Percentiles rank a stretch among this genome's conserved stretches.
These are phyloP conservation scores for Zosterops lateralis DNA, from an alignment of 2,113 vertebrate genomes.

Conservation along the genomic window DNA sequence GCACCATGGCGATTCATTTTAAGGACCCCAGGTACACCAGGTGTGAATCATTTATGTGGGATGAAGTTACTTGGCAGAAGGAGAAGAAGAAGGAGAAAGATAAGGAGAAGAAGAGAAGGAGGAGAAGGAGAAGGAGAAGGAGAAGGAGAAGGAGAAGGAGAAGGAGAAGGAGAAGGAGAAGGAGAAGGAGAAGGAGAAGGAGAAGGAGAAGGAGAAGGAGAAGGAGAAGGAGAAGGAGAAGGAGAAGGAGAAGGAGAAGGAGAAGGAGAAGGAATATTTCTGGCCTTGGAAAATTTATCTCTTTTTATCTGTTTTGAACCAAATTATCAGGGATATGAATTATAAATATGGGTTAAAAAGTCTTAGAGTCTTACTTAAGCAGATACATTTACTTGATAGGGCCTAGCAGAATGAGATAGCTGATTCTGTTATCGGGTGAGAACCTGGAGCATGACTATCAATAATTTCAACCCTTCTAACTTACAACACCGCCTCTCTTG, in stretches of 20 bases:
- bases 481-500: neutral
- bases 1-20: neutral
- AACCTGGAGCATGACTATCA: neutral
- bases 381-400: neutral
- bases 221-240: neutral
- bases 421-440: neutral
- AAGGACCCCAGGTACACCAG: rapidly evolving
- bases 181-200: neutral
- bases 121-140: neutral
- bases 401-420: neutral
- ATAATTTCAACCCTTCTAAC: neutral
- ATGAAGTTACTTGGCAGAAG: neutral
- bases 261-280: neutral
- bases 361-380: neutral
- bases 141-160: neutral
- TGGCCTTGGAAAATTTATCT: neutral
- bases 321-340: neutral
- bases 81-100: neutral
- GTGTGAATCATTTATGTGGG: neutral
- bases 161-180: neutral
- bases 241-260: neutral
- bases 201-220: neutral
- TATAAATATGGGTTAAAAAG: neutral
- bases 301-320: neutral
- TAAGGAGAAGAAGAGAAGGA: neutral